Evolutionary conservation across 2,888 invertebrate species (phyloP).

Genomic region (Hemaris fuciformis): DNA sequence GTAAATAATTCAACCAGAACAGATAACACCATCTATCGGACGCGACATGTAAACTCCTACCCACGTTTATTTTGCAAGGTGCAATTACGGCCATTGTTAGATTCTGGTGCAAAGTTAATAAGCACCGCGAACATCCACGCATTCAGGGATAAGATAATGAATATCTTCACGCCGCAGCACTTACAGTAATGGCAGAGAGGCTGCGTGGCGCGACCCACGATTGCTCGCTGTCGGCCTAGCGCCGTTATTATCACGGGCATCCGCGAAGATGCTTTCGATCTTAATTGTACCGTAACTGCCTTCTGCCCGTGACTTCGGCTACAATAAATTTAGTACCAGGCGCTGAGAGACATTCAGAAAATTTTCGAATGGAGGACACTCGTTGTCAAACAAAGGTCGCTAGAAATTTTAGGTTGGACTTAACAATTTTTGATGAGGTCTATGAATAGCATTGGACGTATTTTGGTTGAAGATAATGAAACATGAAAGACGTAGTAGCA

Average conservation of each 20-base stretch:
- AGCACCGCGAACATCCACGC: not conserved
- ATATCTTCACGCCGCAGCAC: constrained; percentile 1
- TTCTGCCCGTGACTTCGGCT: no score
- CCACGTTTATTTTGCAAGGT: not conserved
- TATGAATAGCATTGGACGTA: not conserved
- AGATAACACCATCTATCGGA: no score
- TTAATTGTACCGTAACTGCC: no score
- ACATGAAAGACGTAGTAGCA: not conserved
- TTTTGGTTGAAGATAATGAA: not conserved
- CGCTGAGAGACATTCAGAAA: no score
- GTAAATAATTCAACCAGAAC: no score
- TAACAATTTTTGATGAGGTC: no score
- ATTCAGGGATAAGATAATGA: not conserved
- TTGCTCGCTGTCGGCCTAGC: not conserved
- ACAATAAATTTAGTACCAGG: no score
- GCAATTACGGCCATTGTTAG: not conserved
- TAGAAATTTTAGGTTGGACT: not conserved
- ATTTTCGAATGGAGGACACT: no score
- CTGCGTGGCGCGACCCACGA: constrained; percentile 8
- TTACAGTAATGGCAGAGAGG: constrained; percentile 2
- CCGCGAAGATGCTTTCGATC: no score
- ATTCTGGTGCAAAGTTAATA: not conserved
- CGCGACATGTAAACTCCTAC: no score
- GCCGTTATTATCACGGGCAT: not conserved
- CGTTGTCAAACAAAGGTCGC: no score